Evolutionary conservation across 2,797 vertebrate genomes (phyloP), one percentile per base, ranked within the genome.

Genomic region (Zenarchopterus dispar): DNA sequence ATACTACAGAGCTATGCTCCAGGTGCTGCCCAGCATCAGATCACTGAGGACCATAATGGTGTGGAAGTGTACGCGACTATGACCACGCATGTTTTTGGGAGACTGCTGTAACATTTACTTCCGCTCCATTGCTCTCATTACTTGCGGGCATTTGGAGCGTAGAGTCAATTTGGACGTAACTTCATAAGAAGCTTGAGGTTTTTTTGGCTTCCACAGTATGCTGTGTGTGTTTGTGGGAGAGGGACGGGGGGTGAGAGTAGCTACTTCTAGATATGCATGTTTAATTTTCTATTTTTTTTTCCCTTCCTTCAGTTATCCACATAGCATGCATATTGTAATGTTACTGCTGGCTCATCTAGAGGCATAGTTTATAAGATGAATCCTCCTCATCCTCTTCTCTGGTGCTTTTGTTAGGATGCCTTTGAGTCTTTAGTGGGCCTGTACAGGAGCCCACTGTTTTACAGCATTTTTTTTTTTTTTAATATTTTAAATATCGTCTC

Each of bases 131-230:
- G 79, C 86, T 65, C 62, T 66, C 80, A 82, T 90, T 89, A 89
- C 79, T 92, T 65, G 75, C 63, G 83, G 81, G 87, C 83, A 89
- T 88, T 89, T 84, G 81, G 80, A 89, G 80, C 79, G 70, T 70
- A 81, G 67, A 56, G 80, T 89, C 51, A 24, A 75, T 69, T 73
- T 68, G 81, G 84, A 88, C 45, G 36, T 70, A 65, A 82, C 81
- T 86, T 84, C 55, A 69, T 67, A 73, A 78, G 78, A 73, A 70
- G 74, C 73, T 57, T 77, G 52, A 76, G 69, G 78, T 47, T 66
- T 80, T 81, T 83, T 84, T 73, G 79, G 68, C 76, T 73, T 73
- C 57, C 28, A 31, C 70, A 70, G 62, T 68, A 52, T 71, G 65
- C 15, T 77, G 56, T 77, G 66, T 48, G 56, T 52, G 47, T 59